Conservation (phyloP, 2,888 invertebrate species). For the Crepidodera aurea region DNA sequence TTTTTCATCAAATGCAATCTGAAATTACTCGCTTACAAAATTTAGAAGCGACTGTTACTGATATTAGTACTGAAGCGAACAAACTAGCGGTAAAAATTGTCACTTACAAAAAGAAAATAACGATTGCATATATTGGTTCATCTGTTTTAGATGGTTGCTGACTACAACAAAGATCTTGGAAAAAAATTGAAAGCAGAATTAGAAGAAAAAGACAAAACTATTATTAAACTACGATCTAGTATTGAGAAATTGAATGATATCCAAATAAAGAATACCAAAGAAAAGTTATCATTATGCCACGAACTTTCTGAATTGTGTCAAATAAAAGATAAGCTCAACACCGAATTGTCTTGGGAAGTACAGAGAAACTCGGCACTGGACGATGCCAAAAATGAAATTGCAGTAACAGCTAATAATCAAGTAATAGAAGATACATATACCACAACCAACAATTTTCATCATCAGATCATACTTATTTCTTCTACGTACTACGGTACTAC, state of each 20-base stretch:
- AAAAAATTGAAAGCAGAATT: conserved; percentile 55
- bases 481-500: no score
- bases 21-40: conserved; percentile 53
- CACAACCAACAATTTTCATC: no score
- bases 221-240: conserved; percentile 51
- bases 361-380: conserved; percentile 50
- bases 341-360: conserved; percentile 51
- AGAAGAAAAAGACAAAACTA: conserved; percentile 52
- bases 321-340: conserved; percentile 53
- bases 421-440: no score
- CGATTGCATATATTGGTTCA: no score
- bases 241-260: conserved; percentile 54
- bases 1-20: conserved; percentile 54
- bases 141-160: conserved; percentile 55
- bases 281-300: conserved; percentile 55
- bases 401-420: conserved; percentile 46
- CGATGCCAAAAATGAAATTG: conserved; percentile 51
- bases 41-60: conserved; percentile 53
- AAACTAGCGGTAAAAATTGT: conserved; percentile 52
- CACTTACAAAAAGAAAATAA: no score
- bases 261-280: conserved; percentile 54
- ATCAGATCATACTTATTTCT: no score
- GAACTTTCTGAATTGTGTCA: conserved; percentile 55
- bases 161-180: conserved; percentile 57
- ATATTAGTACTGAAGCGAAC: conserved; percentile 55